A percentile compares a stretch with the other conserved stretches of the same genome.
Conservation (phyloP, 2,888 invertebrate species). For the Timema cristinae region DNA sequence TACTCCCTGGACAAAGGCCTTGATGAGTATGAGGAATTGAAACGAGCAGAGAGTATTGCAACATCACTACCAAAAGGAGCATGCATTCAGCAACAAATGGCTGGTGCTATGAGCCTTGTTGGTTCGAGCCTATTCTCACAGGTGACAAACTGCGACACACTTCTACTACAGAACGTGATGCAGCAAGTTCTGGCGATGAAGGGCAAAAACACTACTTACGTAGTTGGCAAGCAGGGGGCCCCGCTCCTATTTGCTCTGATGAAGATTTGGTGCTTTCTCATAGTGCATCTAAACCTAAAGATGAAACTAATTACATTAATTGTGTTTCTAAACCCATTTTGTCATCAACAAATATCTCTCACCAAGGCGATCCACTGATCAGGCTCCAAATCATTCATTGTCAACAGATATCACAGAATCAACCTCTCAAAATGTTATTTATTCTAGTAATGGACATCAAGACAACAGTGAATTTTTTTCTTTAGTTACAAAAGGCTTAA, state of each 20-base stretch:
- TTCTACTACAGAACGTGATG: conserved; percentile 13
- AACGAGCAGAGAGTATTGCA: conserved; percentile 19
- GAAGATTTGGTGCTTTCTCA: conserved; percentile 25
- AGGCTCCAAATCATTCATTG: too few species aligned
- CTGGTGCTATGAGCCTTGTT: conserved; percentile 21
- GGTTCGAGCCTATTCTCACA: conserved; percentile 30
- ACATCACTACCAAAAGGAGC: conserved; percentile 1
- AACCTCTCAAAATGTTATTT: too few species aligned
- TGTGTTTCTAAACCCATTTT: too few species aligned
- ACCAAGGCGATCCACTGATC: too few species aligned
- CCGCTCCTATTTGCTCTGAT: conserved; percentile 28
- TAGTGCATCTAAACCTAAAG: too few species aligned
- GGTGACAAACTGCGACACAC: conserved; percentile 1
- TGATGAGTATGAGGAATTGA: conserved; percentile 31
- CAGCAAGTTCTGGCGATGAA: conserved; percentile 21
- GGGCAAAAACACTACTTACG: conserved; percentile 27
- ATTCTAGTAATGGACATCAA: too few species aligned
- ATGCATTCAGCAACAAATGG: conserved; percentile 4
- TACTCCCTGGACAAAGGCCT: conserved; percentile 33
- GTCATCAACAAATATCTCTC: too few species aligned
- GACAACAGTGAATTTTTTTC: too few species aligned
- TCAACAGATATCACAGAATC: too few species aligned
- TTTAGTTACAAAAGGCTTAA: too few species aligned
- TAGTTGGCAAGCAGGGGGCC: conserved; percentile 29
- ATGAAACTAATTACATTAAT: too few species aligned